A percentile compares a stretch with the other conserved stretches of the same genome.
Evolutionary conservation across 2,113 vertebrate genomes (phyloP).

Genomic region (Genyomyrus donnyi): DNA sequence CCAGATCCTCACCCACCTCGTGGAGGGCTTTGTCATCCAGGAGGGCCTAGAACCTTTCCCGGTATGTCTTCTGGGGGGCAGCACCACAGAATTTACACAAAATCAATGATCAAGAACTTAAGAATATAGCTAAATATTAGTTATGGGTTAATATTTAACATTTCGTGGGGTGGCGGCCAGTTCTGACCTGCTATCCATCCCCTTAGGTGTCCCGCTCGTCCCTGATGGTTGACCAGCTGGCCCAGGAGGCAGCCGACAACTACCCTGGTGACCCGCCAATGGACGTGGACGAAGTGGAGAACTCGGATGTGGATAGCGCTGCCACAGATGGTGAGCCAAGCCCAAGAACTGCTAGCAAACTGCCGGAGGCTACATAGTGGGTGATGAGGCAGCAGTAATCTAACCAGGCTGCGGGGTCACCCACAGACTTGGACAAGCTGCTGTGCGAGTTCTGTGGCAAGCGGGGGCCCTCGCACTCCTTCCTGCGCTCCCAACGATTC

Average conservation of each 20-base stretch:
- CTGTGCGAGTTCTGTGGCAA: constrained; percentile 90
- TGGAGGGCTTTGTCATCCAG: constrained; percentile 90
- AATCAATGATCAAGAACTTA: not conserved
- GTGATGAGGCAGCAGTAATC: not conserved
- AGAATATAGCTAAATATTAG: not conserved
- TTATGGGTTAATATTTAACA: not conserved
- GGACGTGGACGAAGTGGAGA: constrained; percentile 72
- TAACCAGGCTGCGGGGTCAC: not conserved
- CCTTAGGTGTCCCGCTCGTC: constrained; percentile 72
- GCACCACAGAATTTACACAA: not conserved
- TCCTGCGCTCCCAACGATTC: constrained; percentile 83
- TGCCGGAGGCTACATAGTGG: no score
- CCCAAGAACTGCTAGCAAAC: not conserved
- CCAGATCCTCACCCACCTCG: constrained; percentile 82
- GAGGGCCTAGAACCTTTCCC: constrained; percentile 87
- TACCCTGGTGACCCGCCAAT: constrained; percentile 67
- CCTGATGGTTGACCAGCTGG: constrained; percentile 70
- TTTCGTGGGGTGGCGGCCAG: not conserved
- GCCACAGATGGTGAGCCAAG: constrained; percentile 59
- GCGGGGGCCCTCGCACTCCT: constrained; percentile 76
- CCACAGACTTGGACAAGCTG: constrained; percentile 44
- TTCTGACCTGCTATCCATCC: not conserved
- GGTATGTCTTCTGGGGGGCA: constrained; percentile 60
- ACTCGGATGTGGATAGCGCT: constrained; percentile 76
- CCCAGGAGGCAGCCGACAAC: constrained; percentile 62